phyloP scores from a whole-genome alignment of 2,888 invertebrate genomes.

The Nebria salina region DNA sequence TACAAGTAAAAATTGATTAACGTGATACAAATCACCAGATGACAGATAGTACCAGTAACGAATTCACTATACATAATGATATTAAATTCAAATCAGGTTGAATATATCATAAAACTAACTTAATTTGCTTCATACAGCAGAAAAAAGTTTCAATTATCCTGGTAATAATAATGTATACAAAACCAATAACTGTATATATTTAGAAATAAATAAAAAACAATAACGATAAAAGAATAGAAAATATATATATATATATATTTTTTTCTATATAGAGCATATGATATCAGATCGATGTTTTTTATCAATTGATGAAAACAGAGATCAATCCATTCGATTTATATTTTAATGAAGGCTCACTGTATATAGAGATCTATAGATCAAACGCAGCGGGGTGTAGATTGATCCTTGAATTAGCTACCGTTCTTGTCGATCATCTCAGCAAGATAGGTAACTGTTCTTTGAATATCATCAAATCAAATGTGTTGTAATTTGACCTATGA shows the following conservation, averaged over 20 bases:
- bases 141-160: background rate
- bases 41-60: background rate
- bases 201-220: background rate
- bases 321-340: conserved; percentile 13
- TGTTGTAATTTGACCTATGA: background rate
- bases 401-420: conserved; percentile 40
- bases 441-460: background rate
- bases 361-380: conserved; percentile 9
- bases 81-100: background rate
- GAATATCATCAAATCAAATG: background rate
- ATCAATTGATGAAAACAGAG: background rate
- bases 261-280: background rate
- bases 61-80: background rate
- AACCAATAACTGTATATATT: background rate
- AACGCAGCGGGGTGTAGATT: conserved; percentile 39
- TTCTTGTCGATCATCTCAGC: background rate
- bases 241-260: background rate
- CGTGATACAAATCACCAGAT: background rate
- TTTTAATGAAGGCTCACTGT: conserved; percentile 19
- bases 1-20: background rate
- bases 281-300: background rate
- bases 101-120: background rate
- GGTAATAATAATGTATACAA: background rate
- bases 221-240: background rate
- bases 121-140: background rate